Evolutionary conservation across 1,140 invertebrate species (phyloP), one percentile per base, ranked within the genome.

Genomic region (Agrypnia vestita): DNA sequence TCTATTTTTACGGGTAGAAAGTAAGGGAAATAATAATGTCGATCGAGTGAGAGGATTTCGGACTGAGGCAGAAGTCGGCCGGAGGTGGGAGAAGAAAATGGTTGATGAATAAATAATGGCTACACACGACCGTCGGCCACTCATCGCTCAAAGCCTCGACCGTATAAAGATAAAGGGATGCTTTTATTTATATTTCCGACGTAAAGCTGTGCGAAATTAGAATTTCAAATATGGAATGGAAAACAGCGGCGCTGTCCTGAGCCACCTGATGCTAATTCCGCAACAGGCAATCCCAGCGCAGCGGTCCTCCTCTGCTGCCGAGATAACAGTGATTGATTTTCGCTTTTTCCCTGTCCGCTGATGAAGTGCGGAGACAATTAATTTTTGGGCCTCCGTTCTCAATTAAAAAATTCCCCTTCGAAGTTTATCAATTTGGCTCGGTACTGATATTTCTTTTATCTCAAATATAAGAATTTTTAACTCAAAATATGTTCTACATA

Each of bases 171-270:
- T 76, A 77, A 64, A 76, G 67, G 75, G 67, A 64, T 78, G 49
- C 73, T 81, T 80, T 81, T 78, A 81, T 81, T 83, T 83, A 80
- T 83, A 78, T 80, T 78, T 80, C 75, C 55, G 67, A 62, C 67
- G 75, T 80, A 76, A 78, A 80, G 81, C 78, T 61, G 51, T 74
- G 74, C 55, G 67, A 76, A 82, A 83, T 83, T 83, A 80, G 81
- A 83, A 83, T 78, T 83, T 83, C 81, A 83, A 83, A 83, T 83
- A 76, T 62, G 78, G 49, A 80, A 78, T 56, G 81, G 78, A 83
- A 80, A 80, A 77, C 64, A 56, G 55, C 62, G 62, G n/a, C 55
- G 69, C 72, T 55, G 55, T 21, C 62, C 62, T 56, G 44, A 51
- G 76, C 72, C 53, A 56, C 17, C 72, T 59, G 72, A 75, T 75